Conservation (phyloP, 2,113 vertebrate genomes). For the Antechinus flavipes region DNA sequence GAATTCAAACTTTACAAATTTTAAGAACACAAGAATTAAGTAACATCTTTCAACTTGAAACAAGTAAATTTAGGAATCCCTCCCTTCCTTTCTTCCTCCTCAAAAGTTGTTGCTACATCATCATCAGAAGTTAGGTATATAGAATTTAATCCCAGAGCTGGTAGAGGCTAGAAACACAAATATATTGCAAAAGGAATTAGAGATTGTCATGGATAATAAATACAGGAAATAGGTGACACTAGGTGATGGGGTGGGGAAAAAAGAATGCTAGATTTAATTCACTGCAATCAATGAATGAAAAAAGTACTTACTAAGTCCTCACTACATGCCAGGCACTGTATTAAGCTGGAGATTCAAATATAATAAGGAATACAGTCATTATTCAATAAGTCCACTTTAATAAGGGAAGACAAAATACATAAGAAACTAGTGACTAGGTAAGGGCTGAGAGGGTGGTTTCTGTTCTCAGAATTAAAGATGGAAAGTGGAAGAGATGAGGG, state of each 20-base stretch:
- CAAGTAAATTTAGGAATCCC: background rate
- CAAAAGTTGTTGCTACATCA: background rate
- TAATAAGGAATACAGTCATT: background rate
- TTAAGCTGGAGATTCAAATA: background rate
- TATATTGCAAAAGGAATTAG: background rate
- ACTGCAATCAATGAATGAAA: background rate
- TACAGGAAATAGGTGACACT: background rate
- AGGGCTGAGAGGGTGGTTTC: background rate
- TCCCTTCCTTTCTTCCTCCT: background rate
- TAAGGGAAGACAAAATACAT: background rate
- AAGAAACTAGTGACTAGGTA: background rate
- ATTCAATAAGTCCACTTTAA: background rate
- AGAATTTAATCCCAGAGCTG: background rate
- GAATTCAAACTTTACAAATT: background rate
- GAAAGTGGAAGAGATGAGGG: background rate
- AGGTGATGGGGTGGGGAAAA: background rate
- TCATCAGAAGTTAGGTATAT: background rate
- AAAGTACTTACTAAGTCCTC: background rate
- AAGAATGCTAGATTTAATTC: background rate
- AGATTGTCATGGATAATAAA: conserved; percentile 23
- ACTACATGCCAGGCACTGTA: background rate
- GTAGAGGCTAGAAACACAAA: background rate
- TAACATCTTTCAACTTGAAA: background rate
- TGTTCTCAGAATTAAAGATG: background rate
- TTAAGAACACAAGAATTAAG: background rate